Evolutionary conservation across 1,140 invertebrate genomes (phyloP), one percentile per base, ranked within the genome.

Genomic region (Caenorhabditis briggsae): DNA sequence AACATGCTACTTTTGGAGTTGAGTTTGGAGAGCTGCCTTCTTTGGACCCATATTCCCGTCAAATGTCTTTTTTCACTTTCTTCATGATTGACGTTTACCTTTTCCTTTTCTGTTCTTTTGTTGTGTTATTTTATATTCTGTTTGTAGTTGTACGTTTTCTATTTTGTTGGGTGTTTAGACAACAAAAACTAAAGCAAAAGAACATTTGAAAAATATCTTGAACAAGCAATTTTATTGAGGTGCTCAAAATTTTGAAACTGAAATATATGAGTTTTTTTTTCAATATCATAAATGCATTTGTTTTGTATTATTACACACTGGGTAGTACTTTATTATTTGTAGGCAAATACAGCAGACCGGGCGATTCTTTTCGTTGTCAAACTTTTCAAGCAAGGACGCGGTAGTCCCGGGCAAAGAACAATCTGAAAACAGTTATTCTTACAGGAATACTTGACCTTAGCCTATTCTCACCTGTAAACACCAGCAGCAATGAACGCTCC

Each of bases 401-500:
- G 20, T 86, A 58, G 82, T 86, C 85, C 33, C 85, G 48, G n/a
- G 85, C 74, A 48, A 86, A 86, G 58, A 86, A 86, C 43, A 86
- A 18, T 82, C 85, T 86, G 78, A 64, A 86, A 82, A 56, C 20
- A 53, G 20, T 50, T n/a, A 23, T 53, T 50, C n/a, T n/a, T n/a
- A 12, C 23, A 14, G 16, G 46, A 82, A 86, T 9, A 64, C 58
- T 78, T 86, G 43, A 78, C 43, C 46, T 50, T 50, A 41, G 2
- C 5, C 50, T 12, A 18, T n/a, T 50, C 61, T 23, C 2, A 78
- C 86, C 83, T 58, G 55, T 78, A 87, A 33, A 87, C 74, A n/a
- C 43, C 86, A 25, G 90, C 90, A 56, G 93, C 90, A 7, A 93
- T 12, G 1, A 90, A 11, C 7, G 91, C 87, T 20, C 93, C 93